These are phyloP conservation scores for Chorisops tibialis DNA, from an alignment of 2,888 invertebrate genomes.

Conservation along the genomic window DNA sequence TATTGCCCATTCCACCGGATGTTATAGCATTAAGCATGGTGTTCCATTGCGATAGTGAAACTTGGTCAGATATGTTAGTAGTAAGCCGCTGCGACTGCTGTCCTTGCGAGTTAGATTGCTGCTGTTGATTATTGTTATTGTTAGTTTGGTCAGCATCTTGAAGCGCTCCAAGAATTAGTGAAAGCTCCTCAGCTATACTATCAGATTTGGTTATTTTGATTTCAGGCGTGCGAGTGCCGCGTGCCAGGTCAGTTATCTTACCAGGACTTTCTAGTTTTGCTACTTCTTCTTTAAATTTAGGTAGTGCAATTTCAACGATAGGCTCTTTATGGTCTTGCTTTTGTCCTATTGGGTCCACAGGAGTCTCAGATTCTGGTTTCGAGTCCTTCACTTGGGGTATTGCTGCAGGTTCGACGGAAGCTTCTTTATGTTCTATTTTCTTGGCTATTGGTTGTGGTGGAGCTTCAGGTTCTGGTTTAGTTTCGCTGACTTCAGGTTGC, in stretches of 20 bases:
- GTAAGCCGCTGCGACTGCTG: conserved; percentile 32
- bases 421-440: not conserved
- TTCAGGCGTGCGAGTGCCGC: conserved; percentile 20
- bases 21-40: conserved; percentile 40
- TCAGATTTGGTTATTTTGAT: conserved; percentile 22
- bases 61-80: conserved; percentile 47
- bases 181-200: not conserved
- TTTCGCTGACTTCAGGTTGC: not conserved
- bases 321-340: not conserved
- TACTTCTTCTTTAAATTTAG: not conserved
- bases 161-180: not conserved
- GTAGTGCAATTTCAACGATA: not conserved
- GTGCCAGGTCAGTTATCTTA: conserved; percentile 18
- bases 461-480: conserved; percentile 1
- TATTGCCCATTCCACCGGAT: conserved; percentile 29
- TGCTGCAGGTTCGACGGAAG: not conserved
- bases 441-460: not conserved
- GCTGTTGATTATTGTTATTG: conserved; percentile 10
- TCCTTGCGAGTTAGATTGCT: conserved; percentile 28
- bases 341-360: not conserved
- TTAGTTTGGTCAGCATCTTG: conserved; percentile 27
- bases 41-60: conserved; percentile 48
- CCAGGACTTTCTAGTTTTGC: conserved; percentile 15
- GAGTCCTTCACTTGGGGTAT: not conserved
- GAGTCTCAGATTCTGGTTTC: not conserved